Conservation (phyloP, 1,140 invertebrate species). For the Macrosteles quadrilineatus region DNA sequence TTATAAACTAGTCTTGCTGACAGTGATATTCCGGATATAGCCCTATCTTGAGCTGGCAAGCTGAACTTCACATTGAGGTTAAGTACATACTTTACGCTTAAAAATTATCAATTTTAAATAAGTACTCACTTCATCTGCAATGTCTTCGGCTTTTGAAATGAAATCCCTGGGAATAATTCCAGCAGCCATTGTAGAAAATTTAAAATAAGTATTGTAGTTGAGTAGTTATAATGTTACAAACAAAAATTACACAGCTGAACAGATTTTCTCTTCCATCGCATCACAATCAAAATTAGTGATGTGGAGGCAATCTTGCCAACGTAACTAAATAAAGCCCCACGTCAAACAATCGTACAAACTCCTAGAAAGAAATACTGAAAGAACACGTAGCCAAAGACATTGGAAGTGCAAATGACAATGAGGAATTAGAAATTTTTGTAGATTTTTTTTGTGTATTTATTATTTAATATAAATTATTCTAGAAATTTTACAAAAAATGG, state of each 20-base stretch:
- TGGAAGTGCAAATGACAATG: too few species aligned
- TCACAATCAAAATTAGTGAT: not conserved
- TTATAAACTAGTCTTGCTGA: too few species aligned
- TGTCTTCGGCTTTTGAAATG: slow-evolving; percentile 41
- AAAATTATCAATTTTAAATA: slow-evolving; percentile 9
- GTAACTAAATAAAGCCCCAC: not conserved
- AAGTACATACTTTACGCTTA: not conserved
- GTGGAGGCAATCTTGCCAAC: slow-evolving; percentile 7
- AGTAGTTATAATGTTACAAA: not conserved
- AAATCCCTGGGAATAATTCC: slow-evolving; percentile 36
- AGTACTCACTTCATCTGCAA: slow-evolving; percentile 38
- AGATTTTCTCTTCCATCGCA: not conserved
- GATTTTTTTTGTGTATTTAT: too few species aligned
- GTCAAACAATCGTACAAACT: too few species aligned
- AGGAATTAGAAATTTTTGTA: too few species aligned
- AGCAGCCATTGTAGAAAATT: not conserved
- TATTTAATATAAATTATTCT: too few species aligned
- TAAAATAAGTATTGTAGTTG: not conserved
- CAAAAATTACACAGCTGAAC: slow-evolving; percentile 6
- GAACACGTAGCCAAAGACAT: too few species aligned
- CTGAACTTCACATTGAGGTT: slow-evolving; percentile 10
- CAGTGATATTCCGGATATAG: too few species aligned
- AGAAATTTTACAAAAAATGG: too few species aligned
- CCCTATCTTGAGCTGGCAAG: slow-evolving; percentile 1
- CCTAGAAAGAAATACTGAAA: too few species aligned